Conservation (phyloP, 2,888 invertebrate species). For the Pachliopta kotzebuea region DNA sequence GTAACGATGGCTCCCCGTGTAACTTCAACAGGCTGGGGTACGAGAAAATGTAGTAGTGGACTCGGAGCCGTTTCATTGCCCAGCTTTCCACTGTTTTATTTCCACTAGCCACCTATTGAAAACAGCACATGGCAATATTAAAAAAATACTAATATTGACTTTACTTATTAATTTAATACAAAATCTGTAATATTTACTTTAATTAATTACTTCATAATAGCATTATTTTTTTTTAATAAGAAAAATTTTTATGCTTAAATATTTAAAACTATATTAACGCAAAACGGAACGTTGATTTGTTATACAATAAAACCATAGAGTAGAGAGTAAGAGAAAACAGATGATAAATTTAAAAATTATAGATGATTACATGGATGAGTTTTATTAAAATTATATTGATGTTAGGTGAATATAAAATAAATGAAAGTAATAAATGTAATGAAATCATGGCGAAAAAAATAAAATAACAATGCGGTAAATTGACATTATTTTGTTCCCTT, state of each 20-base stretch:
- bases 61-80: slow-evolving; percentile 85
- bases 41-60: slow-evolving; percentile 90
- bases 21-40: slow-evolving; percentile 90
- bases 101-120: slow-evolving; percentile 85
- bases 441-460: not conserved
- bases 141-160: not conserved
- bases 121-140: not conserved
- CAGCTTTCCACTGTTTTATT: slow-evolving; percentile 88
- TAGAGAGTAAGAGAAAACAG: too few species aligned
- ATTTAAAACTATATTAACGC: not conserved
- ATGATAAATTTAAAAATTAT: not conserved
- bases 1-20: slow-evolving; percentile 87
- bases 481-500: slow-evolving; percentile 11
- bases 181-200: too few species aligned
- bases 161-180: not conserved
- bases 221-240: not conserved
- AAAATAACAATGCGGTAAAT: slow-evolving; percentile 4
- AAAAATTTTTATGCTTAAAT: not conserved
- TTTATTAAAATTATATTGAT: slow-evolving; percentile 1
- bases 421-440: not conserved
- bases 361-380: not conserved
- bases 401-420: slow-evolving; percentile 3
- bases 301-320: not conserved
- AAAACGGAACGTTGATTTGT: not conserved
- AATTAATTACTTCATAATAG: too few species aligned